A percentile compares a stretch with the other conserved stretches of the same genome.
phyloP scores from a whole-genome alignment of 2,797 vertebrate species.

The Agapornis canus region DNA sequence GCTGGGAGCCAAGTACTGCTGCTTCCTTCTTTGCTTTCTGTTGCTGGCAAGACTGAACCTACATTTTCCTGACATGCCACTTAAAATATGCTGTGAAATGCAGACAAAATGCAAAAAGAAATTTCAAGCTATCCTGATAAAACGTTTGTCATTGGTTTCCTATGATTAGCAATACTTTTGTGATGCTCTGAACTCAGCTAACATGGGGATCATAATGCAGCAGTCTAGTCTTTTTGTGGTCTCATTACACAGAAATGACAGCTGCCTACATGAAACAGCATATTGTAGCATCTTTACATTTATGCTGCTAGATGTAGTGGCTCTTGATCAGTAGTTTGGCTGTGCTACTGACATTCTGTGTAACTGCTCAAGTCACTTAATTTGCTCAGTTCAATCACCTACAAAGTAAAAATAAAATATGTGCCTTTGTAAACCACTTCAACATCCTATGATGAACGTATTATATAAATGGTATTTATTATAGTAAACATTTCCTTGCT shows the following conservation, averaged over 20 bases:
- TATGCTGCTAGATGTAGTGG: background rate
- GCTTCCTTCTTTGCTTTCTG: conserved; percentile 4
- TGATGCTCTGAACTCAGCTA: background rate
- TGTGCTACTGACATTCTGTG: background rate
- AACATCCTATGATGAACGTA: background rate
- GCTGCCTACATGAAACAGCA: background rate
- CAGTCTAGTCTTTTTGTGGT: background rate
- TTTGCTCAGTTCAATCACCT: background rate
- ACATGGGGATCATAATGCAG: background rate
- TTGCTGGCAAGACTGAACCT: conserved; percentile 45
- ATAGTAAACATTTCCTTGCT: background rate
- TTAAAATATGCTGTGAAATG: conserved; percentile 52
- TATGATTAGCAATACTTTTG: background rate
- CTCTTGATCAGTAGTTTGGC: background rate
- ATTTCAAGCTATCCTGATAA: conserved; percentile 13
- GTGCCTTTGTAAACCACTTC: background rate
- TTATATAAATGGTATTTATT: background rate
- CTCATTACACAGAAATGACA: background rate
- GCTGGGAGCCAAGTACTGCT: conserved; percentile 16
- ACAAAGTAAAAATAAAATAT: background rate
- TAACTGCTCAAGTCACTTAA: background rate
- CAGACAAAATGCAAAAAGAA: conserved; percentile 34
- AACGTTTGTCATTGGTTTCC: conserved; percentile 5
- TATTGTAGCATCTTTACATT: background rate
- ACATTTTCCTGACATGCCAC: conserved; percentile 59